Evolutionary conservation across 2,797 vertebrate genomes (phyloP).

Genomic region (Rhynchonycteris naso): DNA sequence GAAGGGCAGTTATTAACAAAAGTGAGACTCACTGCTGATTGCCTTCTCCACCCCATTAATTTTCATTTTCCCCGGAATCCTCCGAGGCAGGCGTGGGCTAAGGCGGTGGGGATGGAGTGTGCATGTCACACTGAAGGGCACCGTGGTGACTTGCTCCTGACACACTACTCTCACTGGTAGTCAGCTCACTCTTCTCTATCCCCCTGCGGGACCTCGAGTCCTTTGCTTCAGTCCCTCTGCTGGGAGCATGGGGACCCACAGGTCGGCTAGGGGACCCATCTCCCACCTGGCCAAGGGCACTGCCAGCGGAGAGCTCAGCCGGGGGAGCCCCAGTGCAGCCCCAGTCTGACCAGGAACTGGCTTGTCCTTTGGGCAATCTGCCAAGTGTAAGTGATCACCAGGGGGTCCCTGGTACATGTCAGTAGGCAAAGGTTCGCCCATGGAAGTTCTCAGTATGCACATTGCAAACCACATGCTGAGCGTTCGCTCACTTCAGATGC

Average conservation of each 20-base stretch:
- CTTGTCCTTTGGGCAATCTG: background rate
- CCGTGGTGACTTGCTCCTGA: background rate
- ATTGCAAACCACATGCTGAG: background rate
- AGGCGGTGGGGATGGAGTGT: background rate
- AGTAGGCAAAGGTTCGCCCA: background rate
- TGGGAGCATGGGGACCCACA: background rate
- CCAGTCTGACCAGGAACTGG: background rate
- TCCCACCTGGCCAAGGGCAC: background rate
- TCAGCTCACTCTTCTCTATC: background rate
- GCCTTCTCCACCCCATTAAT: slow-evolving; percentile 73
- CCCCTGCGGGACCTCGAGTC: background rate
- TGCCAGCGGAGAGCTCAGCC: no score
- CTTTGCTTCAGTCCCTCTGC: background rate
- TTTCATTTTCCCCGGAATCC: slow-evolving; percentile 69
- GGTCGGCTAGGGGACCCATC: background rate
- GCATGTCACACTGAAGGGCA: background rate
- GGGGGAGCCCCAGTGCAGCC: rapidly evolving
- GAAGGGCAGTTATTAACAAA: slow-evolving; percentile 73
- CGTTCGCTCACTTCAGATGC: background rate
- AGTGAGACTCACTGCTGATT: slow-evolving; percentile 67
- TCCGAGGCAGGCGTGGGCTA: background rate
- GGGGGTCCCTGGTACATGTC: background rate
- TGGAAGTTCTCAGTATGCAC: background rate
- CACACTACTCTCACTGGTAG: background rate
- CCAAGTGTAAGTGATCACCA: background rate